Conservation (phyloP, 64 coral and sea anemone species). For the Montipora capricornis region DNA sequence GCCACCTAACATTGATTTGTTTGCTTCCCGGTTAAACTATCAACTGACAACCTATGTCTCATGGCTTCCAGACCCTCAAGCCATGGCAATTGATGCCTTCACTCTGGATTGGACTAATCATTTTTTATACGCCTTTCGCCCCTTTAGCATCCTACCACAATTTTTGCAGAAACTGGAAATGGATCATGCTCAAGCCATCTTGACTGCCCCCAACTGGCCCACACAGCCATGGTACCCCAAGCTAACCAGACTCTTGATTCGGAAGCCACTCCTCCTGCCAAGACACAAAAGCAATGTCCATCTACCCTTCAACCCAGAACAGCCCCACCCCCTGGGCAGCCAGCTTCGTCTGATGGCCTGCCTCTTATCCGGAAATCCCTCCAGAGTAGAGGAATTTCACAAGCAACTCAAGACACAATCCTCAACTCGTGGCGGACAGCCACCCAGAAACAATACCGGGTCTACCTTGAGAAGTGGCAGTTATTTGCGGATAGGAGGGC, state of each 20-base stretch:
- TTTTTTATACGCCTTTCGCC: slow-evolving; percentile 43
- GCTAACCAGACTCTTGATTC: slow-evolving; percentile 36
- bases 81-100: too few species aligned
- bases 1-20: too few species aligned
- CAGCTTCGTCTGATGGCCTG: slow-evolving; percentile 42
- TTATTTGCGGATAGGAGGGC: too few species aligned
- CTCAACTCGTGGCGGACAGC: slow-evolving; percentile 9
- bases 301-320: slow-evolving; percentile 29
- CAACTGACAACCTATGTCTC: too few species aligned
- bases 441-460: too few species aligned
- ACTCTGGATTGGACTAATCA: not conserved
- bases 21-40: too few species aligned
- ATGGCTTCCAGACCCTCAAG: too few species aligned
- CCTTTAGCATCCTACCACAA: too few species aligned
- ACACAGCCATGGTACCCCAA: not conserved
- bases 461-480: too few species aligned
- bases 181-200: slow-evolving; percentile 46
- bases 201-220: not conserved
- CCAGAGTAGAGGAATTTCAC: not conserved
- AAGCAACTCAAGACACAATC: slow-evolving; percentile 31
- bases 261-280: slow-evolving; percentile 35
- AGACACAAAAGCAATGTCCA: slow-evolving; percentile 23
- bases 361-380: not conserved
- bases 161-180: not conserved
- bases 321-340: slow-evolving; percentile 1